Evolutionary conservation across 2,113 vertebrate species (phyloP).

Genomic region (Perca flavescens): DNA sequence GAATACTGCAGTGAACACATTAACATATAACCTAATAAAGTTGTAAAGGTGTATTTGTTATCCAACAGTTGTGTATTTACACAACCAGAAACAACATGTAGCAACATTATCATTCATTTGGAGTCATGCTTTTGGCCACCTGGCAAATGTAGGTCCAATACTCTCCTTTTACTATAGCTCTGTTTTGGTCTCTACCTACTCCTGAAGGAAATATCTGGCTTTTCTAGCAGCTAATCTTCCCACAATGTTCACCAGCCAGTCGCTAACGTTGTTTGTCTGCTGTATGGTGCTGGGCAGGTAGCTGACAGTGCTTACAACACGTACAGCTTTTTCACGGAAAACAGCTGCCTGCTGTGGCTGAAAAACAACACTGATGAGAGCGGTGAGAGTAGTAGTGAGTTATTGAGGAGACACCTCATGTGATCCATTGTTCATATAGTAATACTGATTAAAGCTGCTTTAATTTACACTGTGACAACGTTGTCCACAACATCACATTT

Average conservation of each 20-base stretch:
- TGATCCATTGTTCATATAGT: neutral
- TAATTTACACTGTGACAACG: neutral
- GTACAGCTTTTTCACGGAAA: neutral
- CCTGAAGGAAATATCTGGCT: neutral
- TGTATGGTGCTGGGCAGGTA: neutral
- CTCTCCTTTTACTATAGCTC: neutral
- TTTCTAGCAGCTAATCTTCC: neutral
- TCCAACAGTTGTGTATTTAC: neutral
- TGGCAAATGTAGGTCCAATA: neutral
- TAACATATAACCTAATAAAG: neutral
- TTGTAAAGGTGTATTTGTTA: neutral
- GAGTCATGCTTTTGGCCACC: neutral
- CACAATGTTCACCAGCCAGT: neutral
- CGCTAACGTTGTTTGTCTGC: neutral
- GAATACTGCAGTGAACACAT: neutral
- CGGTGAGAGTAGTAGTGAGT: neutral
- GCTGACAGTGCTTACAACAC: no score
- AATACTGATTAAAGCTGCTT: slow-evolving; percentile 1
- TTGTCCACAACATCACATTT: neutral
- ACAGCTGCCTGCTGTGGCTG: neutral
- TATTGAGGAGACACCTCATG: neutral
- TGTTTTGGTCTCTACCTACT: neutral
- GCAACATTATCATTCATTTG: neutral
- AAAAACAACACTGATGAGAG: neutral
- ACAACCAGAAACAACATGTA: no score